These are phyloP conservation scores for Bagarius yarrelli DNA, from an alignment of 2,113 vertebrate genomes.

Conservation along the genomic window DNA sequence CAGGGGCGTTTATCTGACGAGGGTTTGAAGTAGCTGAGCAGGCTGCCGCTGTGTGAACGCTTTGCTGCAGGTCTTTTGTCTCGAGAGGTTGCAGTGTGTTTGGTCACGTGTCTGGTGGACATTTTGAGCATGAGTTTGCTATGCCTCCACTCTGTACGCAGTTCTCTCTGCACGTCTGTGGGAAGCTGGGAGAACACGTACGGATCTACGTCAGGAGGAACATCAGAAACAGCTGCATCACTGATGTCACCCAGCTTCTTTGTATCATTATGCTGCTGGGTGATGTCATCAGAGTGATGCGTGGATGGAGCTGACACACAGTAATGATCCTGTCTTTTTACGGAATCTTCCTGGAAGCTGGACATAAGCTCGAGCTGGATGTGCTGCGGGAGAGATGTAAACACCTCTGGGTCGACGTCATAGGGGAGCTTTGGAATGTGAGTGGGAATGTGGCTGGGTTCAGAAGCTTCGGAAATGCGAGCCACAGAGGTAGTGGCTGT, in stretches of 20 bases:
- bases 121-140: conserved; percentile 58
- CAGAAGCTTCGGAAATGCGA: neutral
- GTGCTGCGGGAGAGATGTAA: conserved; percentile 77
- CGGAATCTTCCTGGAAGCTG: conserved; percentile 28
- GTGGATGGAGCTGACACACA: neutral
- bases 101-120: conserved; percentile 48
- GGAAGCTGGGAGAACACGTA: conserved; percentile 84
- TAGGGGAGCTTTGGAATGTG: conserved; percentile 56
- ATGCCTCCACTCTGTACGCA: conserved; percentile 79
- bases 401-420: conserved; percentile 77
- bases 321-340: neutral
- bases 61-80: conserved; percentile 56
- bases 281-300: neutral
- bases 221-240: conserved; percentile 32
- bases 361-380: conserved; percentile 80
- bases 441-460: neutral
- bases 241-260: neutral
- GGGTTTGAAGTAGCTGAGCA: conserved; percentile 79
- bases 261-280: neutral
- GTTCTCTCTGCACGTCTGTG: conserved; percentile 74
- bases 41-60: conserved; percentile 64
- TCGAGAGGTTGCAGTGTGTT: conserved; percentile 43
- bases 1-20: neutral
- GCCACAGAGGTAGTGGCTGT: neutral
- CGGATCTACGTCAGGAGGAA: conserved; percentile 76